Conservation (phyloP, 2,888 invertebrate species). For the Hymenopus coronatus region DNA sequence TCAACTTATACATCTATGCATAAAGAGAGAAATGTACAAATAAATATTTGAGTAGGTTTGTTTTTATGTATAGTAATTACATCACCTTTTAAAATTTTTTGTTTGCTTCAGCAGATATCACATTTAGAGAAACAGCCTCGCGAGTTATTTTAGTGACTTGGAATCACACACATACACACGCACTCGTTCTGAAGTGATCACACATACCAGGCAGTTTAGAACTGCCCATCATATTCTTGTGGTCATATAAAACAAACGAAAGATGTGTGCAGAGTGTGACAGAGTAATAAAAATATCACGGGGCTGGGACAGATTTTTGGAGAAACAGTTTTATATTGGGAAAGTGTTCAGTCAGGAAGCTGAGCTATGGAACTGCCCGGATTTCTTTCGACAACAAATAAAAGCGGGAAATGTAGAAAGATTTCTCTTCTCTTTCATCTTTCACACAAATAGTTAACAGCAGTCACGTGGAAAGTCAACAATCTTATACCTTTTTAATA, state of each 20-base stretch:
- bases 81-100: conserved; percentile 22
- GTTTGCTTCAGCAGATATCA: conserved; percentile 44
- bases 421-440: not conserved
- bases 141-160: conserved; percentile 33
- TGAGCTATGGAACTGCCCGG: not conserved
- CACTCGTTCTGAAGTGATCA: not conserved
- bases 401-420: not conserved
- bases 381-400: not conserved
- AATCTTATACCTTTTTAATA: conserved; percentile 40
- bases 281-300: not conserved
- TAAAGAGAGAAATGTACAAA: conserved; percentile 46
- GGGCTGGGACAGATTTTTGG: not conserved
- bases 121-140: conserved; percentile 51
- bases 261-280: not conserved
- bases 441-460: conserved; percentile 41
- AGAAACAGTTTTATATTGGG: not conserved
- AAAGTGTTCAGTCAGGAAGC: not conserved
- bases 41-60: conserved; percentile 41
- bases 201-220: conserved; percentile 5
- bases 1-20: conserved; percentile 45
- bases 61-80: conserved; percentile 29
- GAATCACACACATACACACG: not conserved
- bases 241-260: not conserved
- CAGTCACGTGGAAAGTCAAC: conserved; percentile 45
- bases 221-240: not conserved